These are phyloP conservation scores for Drosophila kepulauana DNA, from an alignment of 1,140 invertebrate species.

Conservation along the genomic window DNA sequence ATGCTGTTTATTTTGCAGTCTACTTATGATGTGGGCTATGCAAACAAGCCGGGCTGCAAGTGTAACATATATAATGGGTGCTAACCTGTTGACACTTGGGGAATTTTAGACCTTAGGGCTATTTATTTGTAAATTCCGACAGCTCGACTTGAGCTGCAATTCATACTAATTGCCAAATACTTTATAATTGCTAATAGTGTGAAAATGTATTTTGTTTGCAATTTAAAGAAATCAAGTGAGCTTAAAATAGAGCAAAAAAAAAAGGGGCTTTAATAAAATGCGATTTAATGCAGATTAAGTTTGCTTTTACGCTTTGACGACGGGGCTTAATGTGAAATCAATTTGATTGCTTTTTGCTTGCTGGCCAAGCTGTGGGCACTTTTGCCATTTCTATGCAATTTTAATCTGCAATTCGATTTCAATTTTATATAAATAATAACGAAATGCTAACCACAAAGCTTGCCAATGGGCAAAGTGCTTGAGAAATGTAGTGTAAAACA, in stretches of 20 bases:
- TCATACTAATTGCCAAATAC: no score
- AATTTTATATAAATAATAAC: conserved; percentile 34
- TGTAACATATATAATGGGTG: conserved; percentile 3
- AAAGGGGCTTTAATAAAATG: background rate
- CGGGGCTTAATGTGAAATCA: conserved; percentile 16
- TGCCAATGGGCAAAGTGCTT: background rate
- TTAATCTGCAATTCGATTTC: conserved; percentile 59
- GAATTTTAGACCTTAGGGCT: conserved; percentile 8
- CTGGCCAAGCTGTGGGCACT: conserved; percentile 18
- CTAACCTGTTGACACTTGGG: conserved; percentile 40
- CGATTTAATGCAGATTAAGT: conserved; percentile 3
- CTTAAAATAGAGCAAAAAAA: background rate
- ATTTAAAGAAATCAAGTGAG: no score
- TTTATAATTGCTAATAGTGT: no score
- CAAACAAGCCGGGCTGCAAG: conserved; percentile 1
- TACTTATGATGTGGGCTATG: conserved; percentile 40
- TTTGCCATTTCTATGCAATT: conserved; percentile 57
- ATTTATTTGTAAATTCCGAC: conserved; percentile 19
- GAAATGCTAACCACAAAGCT: background rate
- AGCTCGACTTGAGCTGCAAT: background rate
- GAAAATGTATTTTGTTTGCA: no score
- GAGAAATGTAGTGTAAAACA: background rate
- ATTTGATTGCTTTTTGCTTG: conserved; percentile 45
- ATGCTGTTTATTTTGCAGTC: conserved; percentile 48
- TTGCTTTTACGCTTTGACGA: conserved; percentile 15